Conservation (phyloP, 1,140 invertebrate genomes). For the Galleria mellonella region DNA sequence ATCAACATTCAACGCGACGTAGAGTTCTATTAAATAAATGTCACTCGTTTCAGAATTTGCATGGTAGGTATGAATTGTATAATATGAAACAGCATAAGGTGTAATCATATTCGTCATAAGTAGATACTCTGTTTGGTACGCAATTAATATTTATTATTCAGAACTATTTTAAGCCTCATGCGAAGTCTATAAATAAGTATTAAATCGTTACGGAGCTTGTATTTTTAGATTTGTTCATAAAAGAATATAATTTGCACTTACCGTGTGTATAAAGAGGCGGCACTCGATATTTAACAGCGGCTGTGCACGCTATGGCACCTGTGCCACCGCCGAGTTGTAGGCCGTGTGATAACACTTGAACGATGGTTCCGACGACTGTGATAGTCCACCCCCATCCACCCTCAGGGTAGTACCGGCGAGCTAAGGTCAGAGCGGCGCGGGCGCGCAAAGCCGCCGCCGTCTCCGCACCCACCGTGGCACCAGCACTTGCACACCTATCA, state of each 20-base stretch:
- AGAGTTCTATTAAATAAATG: too few species aligned
- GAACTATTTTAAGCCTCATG: too few species aligned
- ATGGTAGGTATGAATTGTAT: too few species aligned
- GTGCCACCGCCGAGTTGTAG: slow-evolving; percentile 75
- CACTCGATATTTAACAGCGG: slow-evolving; percentile 50
- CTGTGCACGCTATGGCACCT: slow-evolving; percentile 56
- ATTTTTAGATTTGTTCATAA: too few species aligned
- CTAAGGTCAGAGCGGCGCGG: slow-evolving; percentile 62
- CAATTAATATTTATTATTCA: too few species aligned
- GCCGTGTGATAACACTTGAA: slow-evolving; percentile 79
- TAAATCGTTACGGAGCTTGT: too few species aligned
- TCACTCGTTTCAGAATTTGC: too few species aligned
- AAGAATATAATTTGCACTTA: slow-evolving; percentile 25
- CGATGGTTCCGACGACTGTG: slow-evolving; percentile 79
- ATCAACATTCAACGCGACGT: too few species aligned
- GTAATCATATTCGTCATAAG: too few species aligned
- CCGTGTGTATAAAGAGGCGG: slow-evolving; percentile 57
- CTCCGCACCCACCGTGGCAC: slow-evolving; percentile 54
- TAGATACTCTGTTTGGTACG: too few species aligned
- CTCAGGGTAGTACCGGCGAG: slow-evolving; percentile 85
- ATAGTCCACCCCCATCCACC: slow-evolving; percentile 90
- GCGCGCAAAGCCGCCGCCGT: slow-evolving; percentile 65
- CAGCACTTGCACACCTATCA: slow-evolving; percentile 61
- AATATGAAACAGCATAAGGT: too few species aligned
- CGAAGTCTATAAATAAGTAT: too few species aligned